Conservation (phyloP, 2,888 invertebrate genomes). For the Cheilosia soror region DNA sequence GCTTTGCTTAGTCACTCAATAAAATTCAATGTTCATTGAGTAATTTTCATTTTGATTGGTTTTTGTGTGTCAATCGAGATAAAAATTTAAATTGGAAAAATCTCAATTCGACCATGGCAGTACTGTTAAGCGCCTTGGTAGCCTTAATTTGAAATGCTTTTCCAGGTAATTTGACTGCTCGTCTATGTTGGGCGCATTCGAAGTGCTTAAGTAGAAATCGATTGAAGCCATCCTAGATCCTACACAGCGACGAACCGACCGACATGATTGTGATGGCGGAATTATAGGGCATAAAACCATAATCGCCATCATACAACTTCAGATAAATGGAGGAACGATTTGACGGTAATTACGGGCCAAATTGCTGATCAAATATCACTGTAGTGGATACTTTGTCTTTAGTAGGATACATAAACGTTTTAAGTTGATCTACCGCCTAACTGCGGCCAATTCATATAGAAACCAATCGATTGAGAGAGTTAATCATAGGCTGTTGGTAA, state of each 20-base stretch:
- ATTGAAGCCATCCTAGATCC: constrained; percentile 14
- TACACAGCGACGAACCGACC: constrained; percentile 17
- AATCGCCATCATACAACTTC: constrained; percentile 64
- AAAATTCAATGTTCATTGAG: constrained; percentile 7
- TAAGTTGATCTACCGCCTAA: constrained; percentile 22
- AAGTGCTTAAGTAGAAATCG: constrained; percentile 50
- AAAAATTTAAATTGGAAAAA: constrained; percentile 58
- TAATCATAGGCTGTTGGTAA: constrained; percentile 2
- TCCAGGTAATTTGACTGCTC: constrained; percentile 62
- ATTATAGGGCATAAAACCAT: constrained; percentile 66
- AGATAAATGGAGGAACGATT: constrained; percentile 62
- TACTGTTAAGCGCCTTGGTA: constrained; percentile 1
- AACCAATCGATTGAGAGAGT: constrained; percentile 3
- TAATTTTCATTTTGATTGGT: constrained; percentile 11
- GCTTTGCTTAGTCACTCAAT: constrained; percentile 4
- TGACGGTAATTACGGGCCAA: constrained; percentile 57
- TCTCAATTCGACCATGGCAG: constrained; percentile 33
- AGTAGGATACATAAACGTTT: constrained; percentile 31
- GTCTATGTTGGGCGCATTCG: constrained; percentile 14
- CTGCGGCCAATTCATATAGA: constrained; percentile 1
- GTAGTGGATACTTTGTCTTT: constrained; percentile 29
- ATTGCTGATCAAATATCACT: constrained; percentile 62
- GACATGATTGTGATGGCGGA: constrained; percentile 31
- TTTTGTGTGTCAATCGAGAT: constrained; percentile 23
- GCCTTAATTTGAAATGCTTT: constrained; percentile 62